These are phyloP conservation scores for Scaptomyza montana DNA, from an alignment of 1,140 invertebrate species.

Conservation along the genomic window DNA sequence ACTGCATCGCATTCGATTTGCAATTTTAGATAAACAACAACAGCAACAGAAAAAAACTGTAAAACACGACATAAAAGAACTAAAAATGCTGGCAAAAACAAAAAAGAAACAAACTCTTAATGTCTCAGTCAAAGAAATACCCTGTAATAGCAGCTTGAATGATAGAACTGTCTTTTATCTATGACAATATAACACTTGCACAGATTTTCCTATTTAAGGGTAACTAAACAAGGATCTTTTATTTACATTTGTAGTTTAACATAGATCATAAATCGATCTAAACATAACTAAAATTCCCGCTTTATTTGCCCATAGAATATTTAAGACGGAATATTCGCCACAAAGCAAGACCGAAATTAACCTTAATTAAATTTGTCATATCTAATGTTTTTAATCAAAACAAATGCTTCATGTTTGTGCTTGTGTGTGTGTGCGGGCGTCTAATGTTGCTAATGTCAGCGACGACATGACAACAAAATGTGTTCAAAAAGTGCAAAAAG, in stretches of 20 bases:
- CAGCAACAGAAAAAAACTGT: neutral
- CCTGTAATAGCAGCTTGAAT: neutral
- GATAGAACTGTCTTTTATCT: no score
- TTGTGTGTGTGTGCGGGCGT: conserved; percentile 35
- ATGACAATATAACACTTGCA: no score
- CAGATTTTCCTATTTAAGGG: no score
- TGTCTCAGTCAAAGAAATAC: conserved; percentile 5
- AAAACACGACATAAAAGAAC: conserved; percentile 8
- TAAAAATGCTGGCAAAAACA: neutral
- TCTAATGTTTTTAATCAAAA: conserved; percentile 63
- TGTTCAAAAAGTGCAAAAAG: conserved; percentile 34
- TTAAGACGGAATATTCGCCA: neutral
- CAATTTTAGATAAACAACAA: conserved; percentile 71
- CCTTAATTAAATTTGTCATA: conserved; percentile 78
- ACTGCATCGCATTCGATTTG: conserved; percentile 73
- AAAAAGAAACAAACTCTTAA: neutral
- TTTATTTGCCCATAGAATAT: neutral
- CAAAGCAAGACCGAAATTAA: conserved; percentile 51
- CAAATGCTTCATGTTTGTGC: conserved; percentile 38
- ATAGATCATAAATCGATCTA: no score
- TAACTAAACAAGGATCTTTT: no score
- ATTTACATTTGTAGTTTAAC: no score
- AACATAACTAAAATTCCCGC: neutral
- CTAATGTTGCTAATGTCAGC: conserved; percentile 62
- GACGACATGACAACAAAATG: conserved; percentile 70